These are phyloP conservation scores for Rhinatrema bivittatum DNA, from an alignment of 2,797 vertebrate genomes.

Conservation along the genomic window DNA sequence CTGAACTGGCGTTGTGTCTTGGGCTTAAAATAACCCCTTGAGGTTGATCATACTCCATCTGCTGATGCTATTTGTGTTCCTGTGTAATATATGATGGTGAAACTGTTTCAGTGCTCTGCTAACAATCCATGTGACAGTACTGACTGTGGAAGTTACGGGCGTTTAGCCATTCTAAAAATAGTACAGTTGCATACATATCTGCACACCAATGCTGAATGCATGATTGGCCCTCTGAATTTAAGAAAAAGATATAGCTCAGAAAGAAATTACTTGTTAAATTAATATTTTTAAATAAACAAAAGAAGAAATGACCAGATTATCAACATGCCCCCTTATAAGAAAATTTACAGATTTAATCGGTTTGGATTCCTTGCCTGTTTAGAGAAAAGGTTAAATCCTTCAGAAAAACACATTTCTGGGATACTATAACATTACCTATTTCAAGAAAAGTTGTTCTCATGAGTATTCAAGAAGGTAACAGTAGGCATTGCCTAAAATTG, in stretches of 20 bases:
- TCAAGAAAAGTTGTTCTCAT: too few species aligned
- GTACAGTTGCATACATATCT: neutral
- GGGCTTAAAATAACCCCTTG: slow-evolving; percentile 72
- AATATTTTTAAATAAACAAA: neutral
- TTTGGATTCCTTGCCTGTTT: too few species aligned
- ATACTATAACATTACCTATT: too few species aligned
- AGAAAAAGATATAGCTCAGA: neutral
- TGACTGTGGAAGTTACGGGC: neutral
- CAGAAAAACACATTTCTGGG: too few species aligned
- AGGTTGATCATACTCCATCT: neutral
- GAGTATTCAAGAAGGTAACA: too few species aligned
- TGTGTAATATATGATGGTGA: slow-evolving; percentile 12
- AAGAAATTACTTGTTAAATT: neutral
- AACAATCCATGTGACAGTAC: neutral
- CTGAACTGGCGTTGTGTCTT: slow-evolving; percentile 85
- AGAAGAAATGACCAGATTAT: too few species aligned
- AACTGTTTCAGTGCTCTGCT: slow-evolving; percentile 23
- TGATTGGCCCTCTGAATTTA: neutral
- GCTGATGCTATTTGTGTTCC: neutral
- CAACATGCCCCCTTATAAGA: too few species aligned
- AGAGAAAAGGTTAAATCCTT: too few species aligned
- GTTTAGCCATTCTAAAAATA: fast-evolving
- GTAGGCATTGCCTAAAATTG: too few species aligned
- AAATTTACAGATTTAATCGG: too few species aligned
- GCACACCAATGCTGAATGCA: neutral